Conservation (phyloP, 2,888 invertebrate species). For the Oasisia sp. region DNA sequence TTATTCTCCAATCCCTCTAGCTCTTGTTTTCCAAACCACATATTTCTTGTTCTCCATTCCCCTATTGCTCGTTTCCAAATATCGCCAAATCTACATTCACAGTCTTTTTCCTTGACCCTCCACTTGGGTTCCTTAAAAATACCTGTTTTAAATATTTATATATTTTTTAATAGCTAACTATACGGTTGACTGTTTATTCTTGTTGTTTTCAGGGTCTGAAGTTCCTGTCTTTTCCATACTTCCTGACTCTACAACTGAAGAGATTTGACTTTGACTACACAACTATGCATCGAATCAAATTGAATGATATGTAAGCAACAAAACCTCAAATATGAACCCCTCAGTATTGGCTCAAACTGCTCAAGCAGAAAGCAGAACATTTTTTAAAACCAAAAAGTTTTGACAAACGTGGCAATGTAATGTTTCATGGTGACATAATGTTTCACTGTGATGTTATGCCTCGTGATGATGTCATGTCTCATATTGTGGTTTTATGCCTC, state of each 20-base stretch:
- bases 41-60: too few relatives aligned
- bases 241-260: conserved; percentile 86
- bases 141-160: background rate
- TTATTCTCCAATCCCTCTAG: too few relatives aligned
- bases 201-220: conserved; percentile 74
- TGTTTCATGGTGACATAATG: too few relatives aligned
- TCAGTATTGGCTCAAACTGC: conserved; percentile 87
- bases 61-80: too few relatives aligned
- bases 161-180: too few relatives aligned
- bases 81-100: background rate
- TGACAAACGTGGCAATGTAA: too few relatives aligned
- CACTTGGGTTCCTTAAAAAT: background rate
- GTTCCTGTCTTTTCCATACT: conserved; percentile 86
- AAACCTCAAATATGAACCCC: conserved; percentile 93
- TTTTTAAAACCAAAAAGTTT: too few relatives aligned
- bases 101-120: background rate
- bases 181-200: background rate
- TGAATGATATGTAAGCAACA: conserved; percentile 77
- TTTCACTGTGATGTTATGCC: too few relatives aligned
- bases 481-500: too few relatives aligned
- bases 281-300: conserved; percentile 84
- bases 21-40: too few relatives aligned
- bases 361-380: background rate
- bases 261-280: conserved; percentile 89
- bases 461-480: too few relatives aligned